Evolutionary conservation across 1,140 invertebrate genomes (phyloP), one percentile per base, ranked within the genome.

Genomic region (Tetranychus urticae): DNA sequence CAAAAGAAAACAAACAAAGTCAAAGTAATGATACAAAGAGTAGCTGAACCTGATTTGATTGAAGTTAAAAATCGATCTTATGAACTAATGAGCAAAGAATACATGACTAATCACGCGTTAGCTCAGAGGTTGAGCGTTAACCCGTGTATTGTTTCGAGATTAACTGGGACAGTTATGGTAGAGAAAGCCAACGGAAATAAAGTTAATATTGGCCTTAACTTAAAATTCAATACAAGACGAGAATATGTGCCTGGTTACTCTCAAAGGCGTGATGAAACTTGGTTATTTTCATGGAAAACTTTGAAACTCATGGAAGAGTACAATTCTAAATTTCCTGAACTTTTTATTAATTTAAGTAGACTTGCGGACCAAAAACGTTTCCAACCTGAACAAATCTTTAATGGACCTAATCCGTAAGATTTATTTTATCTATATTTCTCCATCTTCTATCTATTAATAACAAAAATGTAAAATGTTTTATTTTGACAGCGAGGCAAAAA

Each of bases 141-240:
- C 55, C 69, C 76, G 0, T 77, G 81, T 63, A 72, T 90, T 56
- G 68, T 94, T 56, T 83, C 86, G 1, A 78, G 86, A 34, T 79
- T 94, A 14, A 93, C 88, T 0, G 88, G 88, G 7, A 80, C 81
- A 2, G 77, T 93, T 54, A 81, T 81, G 61, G 76, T 90, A 13
- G 61, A 65, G 34, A 64, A 59, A 58, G 62, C 14, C 37, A 63
- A 52, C 63, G 67, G 70, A 6, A 71, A 71, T n/a, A 83, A 81
- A 69, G 69, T 82, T 34, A 94, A 96, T 69, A 78, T 96, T 37
- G 92, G 91, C 0, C 75, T 97, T 12, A 88, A 91, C 71, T 74
- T 97, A 1, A 97, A 96, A 71, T 88, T 85, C 67, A 87, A 83
- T 58, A 89, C 86, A 71, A 82, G 71, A 46, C 81, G 80, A 65